phyloP scores from a whole-genome alignment of 2,113 vertebrate genomes.

The Crotalus helleri region DNA sequence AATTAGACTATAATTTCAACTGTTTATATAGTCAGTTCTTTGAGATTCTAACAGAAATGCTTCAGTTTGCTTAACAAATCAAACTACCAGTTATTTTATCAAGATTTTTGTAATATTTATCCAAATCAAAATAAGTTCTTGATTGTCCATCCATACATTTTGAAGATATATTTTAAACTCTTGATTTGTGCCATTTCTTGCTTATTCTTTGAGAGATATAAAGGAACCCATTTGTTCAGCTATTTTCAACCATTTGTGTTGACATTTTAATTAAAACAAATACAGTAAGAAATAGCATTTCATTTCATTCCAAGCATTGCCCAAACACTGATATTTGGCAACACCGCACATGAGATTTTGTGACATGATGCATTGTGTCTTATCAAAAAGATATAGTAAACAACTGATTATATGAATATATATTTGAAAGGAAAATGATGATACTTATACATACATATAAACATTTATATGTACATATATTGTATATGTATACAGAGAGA shows the following conservation, averaged over 20 bases:
- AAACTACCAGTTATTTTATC: background rate
- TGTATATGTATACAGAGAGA: no score
- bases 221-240: background rate
- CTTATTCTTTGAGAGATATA: background rate
- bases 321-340: background rate
- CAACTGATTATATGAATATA: background rate
- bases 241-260: background rate
- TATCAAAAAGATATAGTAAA: background rate
- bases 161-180: background rate
- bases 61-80: background rate
- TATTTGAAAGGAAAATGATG: background rate
- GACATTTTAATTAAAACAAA: background rate
- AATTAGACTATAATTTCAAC: background rate
- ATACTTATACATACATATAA: background rate
- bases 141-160: background rate
- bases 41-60: background rate
- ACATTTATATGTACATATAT: background rate
- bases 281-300: background rate
- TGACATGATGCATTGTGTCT: background rate
- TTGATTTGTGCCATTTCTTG: background rate
- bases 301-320: background rate
- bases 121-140: background rate
- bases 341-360: background rate
- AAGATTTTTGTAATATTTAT: background rate
- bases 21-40: background rate